Evolutionary conservation across 1,140 invertebrate species (phyloP).

Genomic region (Sogatella furcifera): DNA sequence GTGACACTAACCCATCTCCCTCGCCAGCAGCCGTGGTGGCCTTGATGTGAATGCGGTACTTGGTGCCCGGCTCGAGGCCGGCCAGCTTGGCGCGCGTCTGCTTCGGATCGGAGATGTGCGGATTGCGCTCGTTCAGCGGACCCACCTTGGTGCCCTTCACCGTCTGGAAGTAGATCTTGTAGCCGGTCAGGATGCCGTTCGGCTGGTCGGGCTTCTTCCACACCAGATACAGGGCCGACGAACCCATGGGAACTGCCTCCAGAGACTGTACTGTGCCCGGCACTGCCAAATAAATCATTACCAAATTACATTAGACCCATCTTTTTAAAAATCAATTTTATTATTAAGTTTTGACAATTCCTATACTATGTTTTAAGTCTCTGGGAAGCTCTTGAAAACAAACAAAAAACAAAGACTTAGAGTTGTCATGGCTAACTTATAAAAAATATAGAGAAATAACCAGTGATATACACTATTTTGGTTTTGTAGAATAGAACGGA

Average conservation of each 20-base stretch:
- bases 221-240: slow-evolving; percentile 73
- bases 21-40: slow-evolving; percentile 75
- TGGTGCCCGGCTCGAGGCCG: slow-evolving; percentile 69
- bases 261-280: slow-evolving; percentile 81
- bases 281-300: slow-evolving; percentile 34
- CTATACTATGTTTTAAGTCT: too few relatives aligned
- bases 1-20: slow-evolving; percentile 53
- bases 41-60: slow-evolving; percentile 75
- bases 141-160: slow-evolving; percentile 61
- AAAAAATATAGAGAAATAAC: too few relatives aligned
- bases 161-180: slow-evolving; percentile 81
- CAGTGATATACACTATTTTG: too few relatives aligned
- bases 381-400: too few relatives aligned
- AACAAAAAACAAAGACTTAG: too few relatives aligned
- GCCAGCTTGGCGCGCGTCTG: slow-evolving; percentile 73
- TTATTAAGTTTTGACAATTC: too few relatives aligned
- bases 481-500: too few relatives aligned
- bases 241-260: slow-evolving; percentile 75
- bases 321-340: too few relatives aligned
- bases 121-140: slow-evolving; percentile 55
- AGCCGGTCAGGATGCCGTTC: slow-evolving; percentile 88
- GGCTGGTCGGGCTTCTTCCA: slow-evolving; percentile 90
- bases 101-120: slow-evolving; percentile 63
- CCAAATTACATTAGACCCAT: too few relatives aligned
- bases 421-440: too few relatives aligned